phyloP scores from a whole-genome alignment of 2,888 invertebrate species.

The Petrolisthes cinctipes region DNA sequence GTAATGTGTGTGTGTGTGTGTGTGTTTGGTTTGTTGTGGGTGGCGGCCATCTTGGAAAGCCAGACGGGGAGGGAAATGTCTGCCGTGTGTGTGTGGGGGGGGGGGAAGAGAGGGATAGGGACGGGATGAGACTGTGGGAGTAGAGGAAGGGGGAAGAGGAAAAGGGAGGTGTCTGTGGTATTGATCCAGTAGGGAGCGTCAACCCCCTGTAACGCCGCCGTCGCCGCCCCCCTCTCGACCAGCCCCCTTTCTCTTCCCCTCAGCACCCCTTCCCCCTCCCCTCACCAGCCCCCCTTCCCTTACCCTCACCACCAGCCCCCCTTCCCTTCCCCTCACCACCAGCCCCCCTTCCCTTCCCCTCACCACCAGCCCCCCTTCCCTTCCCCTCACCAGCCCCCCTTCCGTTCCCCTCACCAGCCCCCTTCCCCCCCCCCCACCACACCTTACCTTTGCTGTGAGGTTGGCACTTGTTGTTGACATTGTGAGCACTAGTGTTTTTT shows the following conservation, averaged over 20 bases:
- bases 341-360: background rate
- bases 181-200: constrained; percentile 6
- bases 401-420: constrained; percentile 37
- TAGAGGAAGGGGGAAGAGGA: background rate
- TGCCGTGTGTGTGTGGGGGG: background rate
- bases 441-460: background rate
- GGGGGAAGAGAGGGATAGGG: background rate
- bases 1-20: background rate
- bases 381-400: constrained; percentile 18
- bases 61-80: constrained; percentile 15
- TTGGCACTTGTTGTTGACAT: background rate
- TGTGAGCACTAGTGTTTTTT: background rate
- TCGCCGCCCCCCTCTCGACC: constrained; percentile 48
- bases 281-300: background rate
- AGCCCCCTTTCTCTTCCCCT: background rate
- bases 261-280: background rate
- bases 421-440: background rate
- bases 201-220: background rate
- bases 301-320: background rate
- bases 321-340: background rate
- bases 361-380: background rate
- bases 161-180: background rate
- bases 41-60: background rate
- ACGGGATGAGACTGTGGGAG: background rate
- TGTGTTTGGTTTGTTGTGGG: background rate